Evolutionary conservation across 2,113 vertebrate genomes (phyloP), one percentile per base, ranked within the genome.

Genomic region (Camelus dromedarius): DNA sequence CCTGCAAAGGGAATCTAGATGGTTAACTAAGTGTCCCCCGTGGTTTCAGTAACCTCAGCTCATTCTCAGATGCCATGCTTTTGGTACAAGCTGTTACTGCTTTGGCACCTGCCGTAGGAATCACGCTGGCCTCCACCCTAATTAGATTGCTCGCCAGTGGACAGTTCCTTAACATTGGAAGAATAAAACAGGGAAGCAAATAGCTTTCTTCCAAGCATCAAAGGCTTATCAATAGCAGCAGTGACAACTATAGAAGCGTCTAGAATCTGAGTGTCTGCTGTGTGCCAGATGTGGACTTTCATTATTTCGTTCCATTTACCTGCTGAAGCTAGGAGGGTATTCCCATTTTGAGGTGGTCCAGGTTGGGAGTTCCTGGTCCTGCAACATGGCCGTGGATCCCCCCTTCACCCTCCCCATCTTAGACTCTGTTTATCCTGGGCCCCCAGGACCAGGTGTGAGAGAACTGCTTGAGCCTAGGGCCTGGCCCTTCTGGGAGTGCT

Each of bases 101-200:
- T 32, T 19, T 28, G 28, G 0, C 28, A 4, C 0, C 0, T 6
- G 54, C 5, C 1, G 15, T 1, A 1, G 14, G 56, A 20, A 26
- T 13, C 18, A 2, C 3, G 4, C 26, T 11, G 42, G 54, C 22
- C 54, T 35, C 38, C 6, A 16, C 52, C n/a, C 64, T 35, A 64
- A 46, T 19, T 24, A 28, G 46, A n/a, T 30, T 35, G 20, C 28
- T 26, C 24, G 54, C 24, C 35, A 35, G 35, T 30, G 24, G 50
- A 50, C 13, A 8, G 12, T 28, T n/a, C 10, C 32, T 30, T 32
- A 60, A 14, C 3, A 5, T 24, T 46, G 60, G 70, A 69, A 85
- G 30, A 26, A 52, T 28, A 10, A 83, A 19, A 14, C 5, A 19
- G 70, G 67, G 56, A 70, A 46, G 50, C 7, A 48, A 72, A 66